Percentiles rank a stretch among this genome's conserved stretches.
Evolutionary conservation across 2,888 invertebrate genomes (phyloP).

Genomic region (Ernsta delagoae): DNA sequence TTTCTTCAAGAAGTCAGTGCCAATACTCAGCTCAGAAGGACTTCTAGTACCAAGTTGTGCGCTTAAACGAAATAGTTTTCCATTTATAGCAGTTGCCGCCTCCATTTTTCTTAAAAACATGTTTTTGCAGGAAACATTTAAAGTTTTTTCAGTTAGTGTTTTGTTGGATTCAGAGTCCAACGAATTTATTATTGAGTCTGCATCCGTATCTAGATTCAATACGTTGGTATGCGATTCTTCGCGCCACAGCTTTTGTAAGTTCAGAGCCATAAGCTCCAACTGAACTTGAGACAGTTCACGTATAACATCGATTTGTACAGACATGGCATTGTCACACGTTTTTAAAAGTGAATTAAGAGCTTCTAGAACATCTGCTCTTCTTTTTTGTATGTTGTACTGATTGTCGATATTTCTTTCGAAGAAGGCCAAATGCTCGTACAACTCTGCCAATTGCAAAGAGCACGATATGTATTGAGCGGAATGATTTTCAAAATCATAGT

Average conservation of each 20-base stretch:
- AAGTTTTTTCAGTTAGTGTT: conserved; percentile 70
- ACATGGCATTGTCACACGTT: conserved; percentile 77
- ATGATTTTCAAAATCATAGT: conserved; percentile 84
- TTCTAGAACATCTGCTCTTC: conserved; percentile 85
- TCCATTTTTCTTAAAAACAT: conserved; percentile 77
- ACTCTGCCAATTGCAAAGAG: conserved; percentile 85
- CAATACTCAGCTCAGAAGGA: conserved; percentile 66
- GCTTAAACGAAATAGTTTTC: conserved; percentile 68
- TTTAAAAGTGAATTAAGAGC: conserved; percentile 82
- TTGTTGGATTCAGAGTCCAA: conserved; percentile 70
- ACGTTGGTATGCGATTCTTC: conserved; percentile 77
- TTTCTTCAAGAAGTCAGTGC: conserved; percentile 47
- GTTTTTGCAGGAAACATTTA: conserved; percentile 68
- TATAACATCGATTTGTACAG: conserved; percentile 82
- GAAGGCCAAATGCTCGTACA: conserved; percentile 88
- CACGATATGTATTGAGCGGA: conserved; percentile 85
- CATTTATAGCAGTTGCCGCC: conserved; percentile 71
- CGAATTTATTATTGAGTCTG: conserved; percentile 73
- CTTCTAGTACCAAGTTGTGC: conserved; percentile 61
- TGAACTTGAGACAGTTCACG: conserved; percentile 86
- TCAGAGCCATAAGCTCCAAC: conserved; percentile 86
- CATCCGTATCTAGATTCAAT: conserved; percentile 65
- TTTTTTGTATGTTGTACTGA: conserved; percentile 84
- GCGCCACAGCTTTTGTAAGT: conserved; percentile 84
- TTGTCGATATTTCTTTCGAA: conserved; percentile 89